These are phyloP conservation scores for Erethizon dorsatum DNA, from an alignment of 2,797 vertebrate species.

Conservation along the genomic window DNA sequence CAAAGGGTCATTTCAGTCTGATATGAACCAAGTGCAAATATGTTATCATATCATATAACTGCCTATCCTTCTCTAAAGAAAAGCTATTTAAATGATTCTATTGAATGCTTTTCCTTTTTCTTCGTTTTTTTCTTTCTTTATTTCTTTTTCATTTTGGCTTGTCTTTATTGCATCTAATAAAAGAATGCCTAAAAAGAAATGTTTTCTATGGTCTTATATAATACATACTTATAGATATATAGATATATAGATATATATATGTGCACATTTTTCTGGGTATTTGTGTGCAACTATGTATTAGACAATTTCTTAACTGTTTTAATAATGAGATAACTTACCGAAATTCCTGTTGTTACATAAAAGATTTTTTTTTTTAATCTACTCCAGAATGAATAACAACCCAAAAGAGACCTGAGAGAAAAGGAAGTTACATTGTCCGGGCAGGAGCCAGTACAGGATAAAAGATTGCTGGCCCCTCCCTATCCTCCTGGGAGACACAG, in stretches of 20 bases:
- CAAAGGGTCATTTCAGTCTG: background rate
- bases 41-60: conserved; percentile 18
- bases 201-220: background rate
- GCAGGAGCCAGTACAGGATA: conserved; percentile 69
- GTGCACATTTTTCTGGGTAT: background rate
- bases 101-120: background rate
- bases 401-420: conserved; percentile 69
- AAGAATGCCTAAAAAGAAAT: background rate
- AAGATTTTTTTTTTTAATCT: conserved; percentile 61
- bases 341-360: conserved; percentile 60
- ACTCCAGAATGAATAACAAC: conserved; percentile 50
- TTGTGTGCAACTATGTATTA: background rate
- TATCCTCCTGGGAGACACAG: conserved; percentile 71
- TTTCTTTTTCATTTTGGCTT: background rate
- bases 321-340: conserved; percentile 32
- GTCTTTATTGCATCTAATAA: background rate
- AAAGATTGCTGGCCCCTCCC: conserved; percentile 76
- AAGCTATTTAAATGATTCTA: conserved; percentile 7
- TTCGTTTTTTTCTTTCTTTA: background rate
- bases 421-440: conserved; percentile 76
- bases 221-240: background rate
- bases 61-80: background rate
- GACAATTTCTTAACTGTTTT: background rate
- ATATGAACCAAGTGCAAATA: conserved; percentile 6
- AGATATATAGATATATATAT: background rate